Conservation (phyloP, 2,888 invertebrate genomes). For the Harpalus rufipes region DNA sequence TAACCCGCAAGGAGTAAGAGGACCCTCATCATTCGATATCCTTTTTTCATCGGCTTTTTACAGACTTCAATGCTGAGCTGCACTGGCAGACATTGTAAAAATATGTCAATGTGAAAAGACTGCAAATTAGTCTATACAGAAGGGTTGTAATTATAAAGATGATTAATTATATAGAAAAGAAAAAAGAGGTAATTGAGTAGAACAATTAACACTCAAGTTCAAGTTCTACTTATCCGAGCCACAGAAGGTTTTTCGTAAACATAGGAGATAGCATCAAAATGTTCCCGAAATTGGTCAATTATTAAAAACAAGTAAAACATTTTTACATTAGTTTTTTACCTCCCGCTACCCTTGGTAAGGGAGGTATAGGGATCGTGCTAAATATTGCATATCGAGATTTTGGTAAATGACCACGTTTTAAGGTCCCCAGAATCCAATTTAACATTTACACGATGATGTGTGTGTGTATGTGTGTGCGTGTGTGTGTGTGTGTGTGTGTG, state of each 20-base stretch:
- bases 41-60: constrained; percentile 18
- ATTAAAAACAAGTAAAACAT: no score
- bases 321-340: no score
- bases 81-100: not conserved
- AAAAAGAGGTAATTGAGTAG: not conserved
- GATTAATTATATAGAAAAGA: not conserved
- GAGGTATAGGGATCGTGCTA: no score
- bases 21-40: constrained; percentile 29
- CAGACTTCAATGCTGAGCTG: not conserved
- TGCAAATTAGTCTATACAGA: constrained; percentile 2
- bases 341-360: no score
- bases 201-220: not conserved
- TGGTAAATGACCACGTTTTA: no score
- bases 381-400: no score
- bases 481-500: no score
- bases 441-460: no score
- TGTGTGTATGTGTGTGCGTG: no score
- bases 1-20: constrained; percentile 39
- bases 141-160: not conserved
- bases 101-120: not conserved
- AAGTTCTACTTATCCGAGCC: not conserved
- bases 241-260: not conserved
- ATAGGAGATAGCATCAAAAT: no score
- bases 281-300: no score
- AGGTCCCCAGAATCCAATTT: no score